phyloP scores from a whole-genome alignment of 2,888 invertebrate genomes.

The Caprella mutica region DNA sequence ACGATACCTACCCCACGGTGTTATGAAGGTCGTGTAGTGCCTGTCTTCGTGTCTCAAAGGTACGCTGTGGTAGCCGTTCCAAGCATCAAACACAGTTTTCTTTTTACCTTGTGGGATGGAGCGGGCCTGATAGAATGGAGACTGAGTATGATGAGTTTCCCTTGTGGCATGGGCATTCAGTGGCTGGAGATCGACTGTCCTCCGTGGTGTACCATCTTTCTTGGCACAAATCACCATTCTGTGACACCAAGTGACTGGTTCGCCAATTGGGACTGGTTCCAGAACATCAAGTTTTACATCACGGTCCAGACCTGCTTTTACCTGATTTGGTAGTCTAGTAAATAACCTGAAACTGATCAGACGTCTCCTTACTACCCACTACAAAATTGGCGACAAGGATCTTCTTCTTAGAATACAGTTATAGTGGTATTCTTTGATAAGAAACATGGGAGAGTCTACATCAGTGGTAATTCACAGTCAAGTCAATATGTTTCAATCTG shows the following conservation, averaged over 20 bases:
- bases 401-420: too few relatives aligned
- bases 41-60: neutral
- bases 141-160: constrained; percentile 13
- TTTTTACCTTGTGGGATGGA: neutral
- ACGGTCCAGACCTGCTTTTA: constrained; percentile 11
- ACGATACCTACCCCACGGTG: constrained; percentile 11
- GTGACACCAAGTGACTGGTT: constrained; percentile 3
- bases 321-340: constrained; percentile 9
- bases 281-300: constrained; percentile 3
- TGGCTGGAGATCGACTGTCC: constrained; percentile 10
- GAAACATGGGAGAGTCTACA: too few relatives aligned
- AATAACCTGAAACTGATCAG: too few relatives aligned
- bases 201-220: constrained; percentile 4
- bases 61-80: constrained; percentile 11
- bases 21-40: constrained; percentile 12
- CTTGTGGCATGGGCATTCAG: neutral
- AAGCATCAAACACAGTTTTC: constrained; percentile 10
- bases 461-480: too few relatives aligned
- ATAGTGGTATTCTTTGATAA: too few relatives aligned
- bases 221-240: constrained; percentile 17
- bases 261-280: constrained; percentile 8
- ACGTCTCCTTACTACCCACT: too few relatives aligned
- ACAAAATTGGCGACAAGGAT: too few relatives aligned
- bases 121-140: constrained; percentile 1
- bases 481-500: too few relatives aligned